phyloP scores from a whole-genome alignment of 2,797 vertebrate genomes.

The Myotis myotis region DNA sequence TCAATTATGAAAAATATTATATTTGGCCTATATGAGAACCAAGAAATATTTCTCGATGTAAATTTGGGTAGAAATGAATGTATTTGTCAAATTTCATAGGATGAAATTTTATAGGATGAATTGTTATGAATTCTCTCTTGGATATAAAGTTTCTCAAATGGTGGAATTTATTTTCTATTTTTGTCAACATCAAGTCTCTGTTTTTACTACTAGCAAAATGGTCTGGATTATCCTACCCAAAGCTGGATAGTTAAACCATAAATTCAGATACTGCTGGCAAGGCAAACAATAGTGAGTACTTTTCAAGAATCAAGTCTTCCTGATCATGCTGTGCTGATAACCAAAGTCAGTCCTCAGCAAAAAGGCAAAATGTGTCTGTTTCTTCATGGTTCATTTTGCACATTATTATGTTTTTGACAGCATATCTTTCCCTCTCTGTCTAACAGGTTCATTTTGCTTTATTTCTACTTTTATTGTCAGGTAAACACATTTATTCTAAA shows the following conservation, averaged over 20 bases:
- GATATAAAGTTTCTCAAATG: not conserved
- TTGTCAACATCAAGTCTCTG: not conserved
- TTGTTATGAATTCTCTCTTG: not conserved
- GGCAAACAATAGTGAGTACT: not conserved
- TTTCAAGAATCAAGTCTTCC: not conserved
- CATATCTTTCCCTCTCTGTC: not conserved
- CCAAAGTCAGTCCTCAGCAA: not conserved
- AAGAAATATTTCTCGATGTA: not conserved
- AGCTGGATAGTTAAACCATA: not conserved
- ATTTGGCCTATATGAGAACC: not conserved
- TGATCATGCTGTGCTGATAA: not conserved
- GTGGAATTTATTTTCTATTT: not conserved
- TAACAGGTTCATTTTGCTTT: constrained; percentile 7
- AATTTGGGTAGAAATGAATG: not conserved
- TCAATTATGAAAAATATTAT: not conserved
- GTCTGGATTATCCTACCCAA: not conserved
- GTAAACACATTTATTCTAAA: not conserved
- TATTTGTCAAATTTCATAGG: not conserved
- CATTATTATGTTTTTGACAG: not conserved
- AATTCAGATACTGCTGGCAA: not conserved
- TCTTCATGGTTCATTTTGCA: not conserved
- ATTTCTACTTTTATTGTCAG: not conserved
- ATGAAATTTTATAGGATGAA: not conserved
- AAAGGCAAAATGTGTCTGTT: not conserved
- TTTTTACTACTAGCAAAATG: not conserved